Conservation (phyloP, 2,797 vertebrate species). For the Notamacropus eugenii region DNA sequence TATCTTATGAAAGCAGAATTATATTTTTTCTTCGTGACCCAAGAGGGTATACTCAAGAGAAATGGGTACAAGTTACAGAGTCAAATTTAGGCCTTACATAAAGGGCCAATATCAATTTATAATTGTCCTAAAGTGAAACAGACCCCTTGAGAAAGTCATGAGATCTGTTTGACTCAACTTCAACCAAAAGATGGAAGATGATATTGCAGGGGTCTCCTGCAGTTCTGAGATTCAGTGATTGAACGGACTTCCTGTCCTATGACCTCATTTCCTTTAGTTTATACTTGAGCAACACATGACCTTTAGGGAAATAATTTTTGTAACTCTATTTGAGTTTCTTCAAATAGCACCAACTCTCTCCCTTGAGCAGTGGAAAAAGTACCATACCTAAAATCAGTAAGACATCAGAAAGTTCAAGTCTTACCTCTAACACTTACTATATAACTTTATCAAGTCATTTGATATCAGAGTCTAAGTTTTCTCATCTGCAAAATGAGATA, state of each 20-base stretch:
- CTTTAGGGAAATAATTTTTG: background rate
- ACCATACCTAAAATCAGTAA: background rate
- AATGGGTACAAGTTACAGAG: background rate
- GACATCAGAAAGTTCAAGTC: background rate
- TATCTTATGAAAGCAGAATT: background rate
- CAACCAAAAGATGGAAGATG: background rate
- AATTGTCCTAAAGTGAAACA: background rate
- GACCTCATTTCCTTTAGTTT: constrained; percentile 35
- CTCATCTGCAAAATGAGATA: background rate
- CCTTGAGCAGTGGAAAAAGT: background rate
- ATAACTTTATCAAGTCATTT: background rate
- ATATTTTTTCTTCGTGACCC: background rate
- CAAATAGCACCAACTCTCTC: background rate
- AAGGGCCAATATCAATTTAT: background rate
- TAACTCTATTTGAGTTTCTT: background rate
- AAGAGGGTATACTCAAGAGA: background rate
- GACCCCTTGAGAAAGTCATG: background rate
- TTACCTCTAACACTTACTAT: background rate
- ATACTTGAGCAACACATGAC: background rate
- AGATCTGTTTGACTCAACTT: background rate
- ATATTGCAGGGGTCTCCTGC: background rate
- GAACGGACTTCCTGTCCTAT: background rate
- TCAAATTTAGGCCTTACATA: background rate
- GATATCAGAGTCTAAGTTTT: background rate
- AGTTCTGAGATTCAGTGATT: background rate